Conservation (phyloP, 2,888 invertebrate species). For the Drosophila koepferae region DNA sequence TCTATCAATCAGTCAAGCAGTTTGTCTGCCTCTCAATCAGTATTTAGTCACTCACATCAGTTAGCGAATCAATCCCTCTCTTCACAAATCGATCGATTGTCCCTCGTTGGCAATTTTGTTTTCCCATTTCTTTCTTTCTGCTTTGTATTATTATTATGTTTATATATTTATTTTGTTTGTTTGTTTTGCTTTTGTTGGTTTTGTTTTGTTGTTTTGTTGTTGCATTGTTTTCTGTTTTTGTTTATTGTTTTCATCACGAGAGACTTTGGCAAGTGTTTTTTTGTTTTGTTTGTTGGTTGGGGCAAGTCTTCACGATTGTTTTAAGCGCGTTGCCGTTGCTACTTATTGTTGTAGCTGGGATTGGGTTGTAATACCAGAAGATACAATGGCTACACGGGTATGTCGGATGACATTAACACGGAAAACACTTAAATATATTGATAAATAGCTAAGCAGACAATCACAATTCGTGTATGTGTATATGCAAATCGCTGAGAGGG, state of each 20-base stretch:
- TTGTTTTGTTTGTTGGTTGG: slow-evolving; percentile 7
- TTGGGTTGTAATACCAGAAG: slow-evolving; percentile 15
- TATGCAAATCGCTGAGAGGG: slow-evolving; percentile 41
- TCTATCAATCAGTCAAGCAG: background rate
- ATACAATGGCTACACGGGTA: slow-evolving; percentile 35
- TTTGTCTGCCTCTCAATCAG: background rate
- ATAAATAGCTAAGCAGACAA: slow-evolving; percentile 33
- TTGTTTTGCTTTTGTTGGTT: slow-evolving; percentile 5
- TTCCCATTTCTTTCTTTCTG: slow-evolving; percentile 43
- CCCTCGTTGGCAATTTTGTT: slow-evolving; percentile 32
- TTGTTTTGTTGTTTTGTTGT: slow-evolving; percentile 1
- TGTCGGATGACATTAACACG: slow-evolving; percentile 30
- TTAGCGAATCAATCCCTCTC: background rate
- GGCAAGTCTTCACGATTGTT: slow-evolving; percentile 36
- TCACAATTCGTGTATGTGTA: slow-evolving; percentile 23
- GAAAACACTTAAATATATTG: slow-evolving; percentile 24
- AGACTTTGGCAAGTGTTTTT: slow-evolving; percentile 31
- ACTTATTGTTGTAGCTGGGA: slow-evolving; percentile 29
- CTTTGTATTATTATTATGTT: slow-evolving; percentile 16
- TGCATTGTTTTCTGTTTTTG: slow-evolving; percentile 10
- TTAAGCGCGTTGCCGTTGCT: slow-evolving; percentile 24
- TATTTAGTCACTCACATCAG: background rate
- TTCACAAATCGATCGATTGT: background rate
- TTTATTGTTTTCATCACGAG: slow-evolving; percentile 17
- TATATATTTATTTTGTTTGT: slow-evolving; percentile 5